Conservation (phyloP, 2,113 vertebrate species). For the Chascanopsetta lugubris region DNA sequence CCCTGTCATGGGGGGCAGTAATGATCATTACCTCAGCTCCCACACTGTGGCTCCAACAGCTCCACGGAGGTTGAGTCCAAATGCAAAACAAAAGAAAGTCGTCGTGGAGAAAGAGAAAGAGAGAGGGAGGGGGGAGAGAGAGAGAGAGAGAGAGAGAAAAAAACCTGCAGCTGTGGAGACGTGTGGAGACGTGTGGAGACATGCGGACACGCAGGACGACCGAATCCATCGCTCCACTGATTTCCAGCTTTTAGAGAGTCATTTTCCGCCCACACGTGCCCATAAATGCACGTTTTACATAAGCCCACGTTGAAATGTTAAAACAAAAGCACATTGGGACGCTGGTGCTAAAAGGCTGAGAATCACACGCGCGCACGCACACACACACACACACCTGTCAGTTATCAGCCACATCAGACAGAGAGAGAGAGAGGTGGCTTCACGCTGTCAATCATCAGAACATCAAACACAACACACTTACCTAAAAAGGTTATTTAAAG, state of each 20-base stretch:
- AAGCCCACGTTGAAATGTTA: conserved; percentile 26
- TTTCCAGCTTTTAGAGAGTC: conserved; percentile 42
- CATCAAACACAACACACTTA: neutral
- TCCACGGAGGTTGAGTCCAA: conserved; percentile 24
- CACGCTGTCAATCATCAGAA: neutral
- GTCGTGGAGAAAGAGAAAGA: neutral
- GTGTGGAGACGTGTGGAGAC: conserved; percentile 8
- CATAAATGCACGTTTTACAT: conserved; percentile 45
- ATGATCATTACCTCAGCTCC: conserved; percentile 41
- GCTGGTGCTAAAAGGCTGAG: neutral
- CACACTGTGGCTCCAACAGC: conserved; percentile 30
- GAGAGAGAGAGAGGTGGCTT: neutral
- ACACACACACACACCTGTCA: conserved; percentile 23
- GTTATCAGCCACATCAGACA: conserved; percentile 4
- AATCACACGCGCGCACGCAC: conserved; percentile 11
- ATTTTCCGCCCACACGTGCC: conserved; percentile 42
- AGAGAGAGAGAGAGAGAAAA: neutral
- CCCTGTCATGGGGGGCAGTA: conserved; percentile 22
- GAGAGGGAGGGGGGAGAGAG: conserved; percentile 5
- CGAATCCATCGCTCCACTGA: conserved; percentile 32
- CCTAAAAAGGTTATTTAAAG: neutral
- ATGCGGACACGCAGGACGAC: conserved; percentile 14
- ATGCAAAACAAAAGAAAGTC: conserved; percentile 19
- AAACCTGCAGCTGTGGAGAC: conserved; percentile 13
- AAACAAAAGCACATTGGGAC: conserved; percentile 31